A percentile compares a stretch with the other conserved stretches of the same genome.
Evolutionary conservation across 2,888 invertebrate genomes (phyloP).

Genomic region (Hybos culiciformis): DNA sequence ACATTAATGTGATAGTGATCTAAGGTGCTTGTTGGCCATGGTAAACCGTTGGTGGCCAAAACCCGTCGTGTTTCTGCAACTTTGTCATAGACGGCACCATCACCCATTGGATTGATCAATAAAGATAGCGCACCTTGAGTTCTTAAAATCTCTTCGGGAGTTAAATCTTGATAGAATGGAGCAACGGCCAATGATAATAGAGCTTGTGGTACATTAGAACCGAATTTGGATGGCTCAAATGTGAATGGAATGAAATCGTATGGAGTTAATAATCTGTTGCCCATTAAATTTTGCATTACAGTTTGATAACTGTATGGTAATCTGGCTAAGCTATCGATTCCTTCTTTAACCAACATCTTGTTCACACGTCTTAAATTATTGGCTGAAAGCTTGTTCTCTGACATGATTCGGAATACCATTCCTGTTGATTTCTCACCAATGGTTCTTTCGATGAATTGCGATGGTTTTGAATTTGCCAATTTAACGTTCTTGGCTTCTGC

Average conservation of each 20-base stretch:
- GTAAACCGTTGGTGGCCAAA: constrained; percentile 1
- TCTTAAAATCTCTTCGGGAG: not conserved
- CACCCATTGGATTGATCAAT: constrained; percentile 10
- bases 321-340: constrained; percentile 2
- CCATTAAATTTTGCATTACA: constrained; percentile 11
- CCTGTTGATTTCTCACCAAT: constrained; percentile 41
- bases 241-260: constrained; percentile 10
- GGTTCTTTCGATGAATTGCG: constrained; percentile 27
- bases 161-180: constrained; percentile 13
- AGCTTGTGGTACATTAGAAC: constrained; percentile 2
- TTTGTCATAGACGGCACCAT: constrained; percentile 1
- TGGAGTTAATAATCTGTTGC: constrained; percentile 6
- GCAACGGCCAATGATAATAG: constrained; percentile 9
- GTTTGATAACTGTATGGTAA: constrained; percentile 5
- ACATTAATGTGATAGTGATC: constrained; percentile 14
- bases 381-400: constrained; percentile 37
- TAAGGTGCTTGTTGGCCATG: constrained; percentile 10
- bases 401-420: constrained; percentile 40
- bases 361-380: constrained; percentile 19
- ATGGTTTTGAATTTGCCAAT: constrained; percentile 32
- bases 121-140: constrained; percentile 12
- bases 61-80: not conserved
- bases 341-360: constrained; percentile 10
- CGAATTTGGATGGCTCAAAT: constrained; percentile 10
- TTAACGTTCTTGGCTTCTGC: constrained; percentile 37